Base-by-base conservation (phyloP, 2,888 invertebrate species). In the Eristalis tenax region DNA sequence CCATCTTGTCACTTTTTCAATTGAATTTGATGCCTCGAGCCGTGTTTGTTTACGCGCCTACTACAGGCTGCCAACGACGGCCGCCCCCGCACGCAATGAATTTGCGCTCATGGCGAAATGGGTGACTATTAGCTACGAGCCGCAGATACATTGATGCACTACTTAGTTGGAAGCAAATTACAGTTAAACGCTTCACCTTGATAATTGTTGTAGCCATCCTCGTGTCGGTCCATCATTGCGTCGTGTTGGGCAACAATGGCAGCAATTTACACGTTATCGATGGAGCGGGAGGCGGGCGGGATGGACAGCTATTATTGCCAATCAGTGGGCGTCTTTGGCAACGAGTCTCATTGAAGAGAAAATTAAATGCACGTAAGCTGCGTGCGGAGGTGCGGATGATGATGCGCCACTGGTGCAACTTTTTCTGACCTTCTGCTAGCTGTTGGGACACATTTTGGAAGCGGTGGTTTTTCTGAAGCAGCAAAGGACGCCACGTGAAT, bases 131-230 rank as follows among this genome's bases (percentile, higher is more conserved):
- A 63, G 32, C 43, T 50, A 2, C 10, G 23, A 38, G 18, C 50
- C 40, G 63, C 40, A 56, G 6, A 70, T 28, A 63, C 50, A 64
- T 64, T 70, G 56, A 38, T 70, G 70, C 78, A 78, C 5, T 35
- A 38, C 26, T n/a, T n/a, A 32, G n/a, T 26, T 61, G 61, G 71
- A 5, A 15, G 64, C n/a, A 69, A 69, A 63, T 63, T 70, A 32
- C 63, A 64, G 56, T 40, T 70, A 64, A 70, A 64, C 63, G 28
- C 18, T 64, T 64, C 26, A 78, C 78, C 78, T 78, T 78, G 70
- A 26, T 63, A 61, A 69, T 77, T 61, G 76, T 26, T 59, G 40
- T 5, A 66, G 32, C 32, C 63, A 40, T 68, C 61, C 57, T 63
- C 23, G 66, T n/a, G 38, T 1, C 56, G 28, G 56, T 13, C 43